Evolutionary conservation across 2,113 vertebrate genomes (phyloP), one percentile per base, ranked within the genome.

Genomic region (Cygnus atratus): DNA sequence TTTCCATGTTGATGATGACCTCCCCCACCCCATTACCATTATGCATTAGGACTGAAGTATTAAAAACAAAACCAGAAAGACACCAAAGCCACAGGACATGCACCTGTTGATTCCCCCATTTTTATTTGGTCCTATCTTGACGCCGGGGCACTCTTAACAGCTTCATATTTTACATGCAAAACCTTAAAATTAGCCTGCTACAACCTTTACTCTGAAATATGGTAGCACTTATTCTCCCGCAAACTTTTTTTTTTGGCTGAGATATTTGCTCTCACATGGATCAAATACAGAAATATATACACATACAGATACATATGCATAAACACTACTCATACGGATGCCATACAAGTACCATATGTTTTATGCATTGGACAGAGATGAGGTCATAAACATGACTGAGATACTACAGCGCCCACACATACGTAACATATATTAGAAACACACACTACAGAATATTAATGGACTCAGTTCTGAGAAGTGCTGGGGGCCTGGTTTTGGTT

Each of bases 341-440:
- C 46, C 92, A 89, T 80, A 75, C 39, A 86, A 93, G 55, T 35
- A 50, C 81, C 72, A 35, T 44, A 73, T 71, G 85, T 70, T 90
- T 92, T 87, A 84, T 33, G 33, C 46, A 87, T 76, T n/a, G 84
- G 50, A 61, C 13, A 3, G 5, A 26, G 57, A 84, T 72, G 73
- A 94, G 86, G 63, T 84, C 77, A 94, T 79, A 79, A 84, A 87
- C 44, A 62, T 35, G 44, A 89, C 81, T 37, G 82, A 79, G 67
- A 66, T 58, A 71, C 52, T 80, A 61, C 73, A 80, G 52, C 2
- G 0, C 67, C 35, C 82, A 90, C 77, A 83, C 67, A 84, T 76
- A 71, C 12, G 62, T 80, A 72, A 87, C 41, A 46, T 26, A 29
- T 24, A 71, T 76, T 72, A 78, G 62, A 78, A 75, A 44, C 50